Evolutionary conservation across 2,113 vertebrate genomes (phyloP), one percentile per base, ranked within the genome.

Genomic region (Gasterosteus aculeatus): DNA sequence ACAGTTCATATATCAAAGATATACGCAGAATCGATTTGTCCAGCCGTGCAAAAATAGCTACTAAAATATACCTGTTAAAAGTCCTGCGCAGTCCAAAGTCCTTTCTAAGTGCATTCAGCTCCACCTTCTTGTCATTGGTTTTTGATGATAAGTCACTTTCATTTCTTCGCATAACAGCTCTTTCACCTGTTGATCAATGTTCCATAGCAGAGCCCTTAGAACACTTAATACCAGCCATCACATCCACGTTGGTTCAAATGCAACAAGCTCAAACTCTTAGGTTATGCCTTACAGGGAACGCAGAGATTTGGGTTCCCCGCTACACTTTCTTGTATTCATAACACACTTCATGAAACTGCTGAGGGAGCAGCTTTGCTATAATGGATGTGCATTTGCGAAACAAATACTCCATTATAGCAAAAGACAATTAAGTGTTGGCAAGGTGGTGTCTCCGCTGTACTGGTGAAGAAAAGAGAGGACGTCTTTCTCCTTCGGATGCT

Each of bases 91-190:
- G 68, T 49, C 5, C 3, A 66, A 69, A 66, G 79, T 73, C 26
- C 61, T 73, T 73, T 83, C 62, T 46, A 82, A 89, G 80, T 88
- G 83, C 85, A 83, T 87, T 87, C 72, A 76, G 38, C 75, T 77
- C 46, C 51, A 78, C 65, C 62, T 63, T 75, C 75, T 81, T 29
- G 6, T 82, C 49, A 53, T 62, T 7, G 22, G 29, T 59, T 74
- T 53, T 77, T 63, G 18, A 68, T 59, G 38, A 66, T 41, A 70
- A 72, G 77, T 59, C 46, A 51, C 64, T 71, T 84, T 62, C 31
- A 63, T 51, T 33, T 75, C 46, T 82, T 76, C 77, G 18, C 38
- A n/a, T 39, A 75, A 38, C 62, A 84, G 54, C 11, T 63, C 22
- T 72, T 64, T 73, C 54, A 80, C 62, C 51, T 69, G 69, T 78